Evolutionary conservation across 2,797 vertebrate genomes (phyloP).

Genomic region (Spondyliosoma cantharus): DNA sequence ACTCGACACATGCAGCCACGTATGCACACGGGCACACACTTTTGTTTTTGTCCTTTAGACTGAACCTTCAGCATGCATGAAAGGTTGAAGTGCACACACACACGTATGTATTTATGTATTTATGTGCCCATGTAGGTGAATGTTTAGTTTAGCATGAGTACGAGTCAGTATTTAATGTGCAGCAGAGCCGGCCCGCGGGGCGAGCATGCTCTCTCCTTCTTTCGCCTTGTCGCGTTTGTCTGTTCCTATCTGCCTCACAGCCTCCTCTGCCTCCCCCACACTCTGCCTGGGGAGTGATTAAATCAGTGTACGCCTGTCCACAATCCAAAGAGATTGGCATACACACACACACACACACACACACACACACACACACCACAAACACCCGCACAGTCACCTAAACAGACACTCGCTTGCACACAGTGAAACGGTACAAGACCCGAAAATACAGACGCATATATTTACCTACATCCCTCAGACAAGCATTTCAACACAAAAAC

Average conservation of each 20-base stretch:
- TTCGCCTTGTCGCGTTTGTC: constrained; percentile 85
- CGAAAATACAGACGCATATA: constrained; percentile 56
- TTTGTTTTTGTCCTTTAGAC: constrained; percentile 15
- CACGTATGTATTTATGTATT: constrained; percentile 28
- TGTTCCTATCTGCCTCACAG: constrained; percentile 85
- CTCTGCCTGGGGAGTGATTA: constrained; percentile 84
- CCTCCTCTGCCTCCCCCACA: constrained; percentile 79
- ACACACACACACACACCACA: constrained; percentile 50
- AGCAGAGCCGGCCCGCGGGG: constrained; percentile 65
- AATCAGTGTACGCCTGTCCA: constrained; percentile 83
- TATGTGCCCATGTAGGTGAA: constrained; percentile 48
- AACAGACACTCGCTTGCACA: constrained; percentile 54
- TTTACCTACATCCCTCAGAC: constrained; percentile 66
- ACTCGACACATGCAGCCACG: background rate
- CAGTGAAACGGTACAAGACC: constrained; percentile 44
- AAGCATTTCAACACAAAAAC: constrained; percentile 61
- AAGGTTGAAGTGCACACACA: constrained; percentile 13
- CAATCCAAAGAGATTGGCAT: constrained; percentile 78
- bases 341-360: constrained; percentile 61
- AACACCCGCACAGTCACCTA: constrained; percentile 50
- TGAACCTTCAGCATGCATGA: constrained; percentile 4
- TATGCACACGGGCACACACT: background rate
- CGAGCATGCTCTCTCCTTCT: constrained; percentile 74
- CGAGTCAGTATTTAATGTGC: constrained; percentile 71
- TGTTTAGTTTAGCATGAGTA: constrained; percentile 54